Evolutionary conservation across 2,113 vertebrate species (phyloP).

Genomic region (Struthio camelus): DNA sequence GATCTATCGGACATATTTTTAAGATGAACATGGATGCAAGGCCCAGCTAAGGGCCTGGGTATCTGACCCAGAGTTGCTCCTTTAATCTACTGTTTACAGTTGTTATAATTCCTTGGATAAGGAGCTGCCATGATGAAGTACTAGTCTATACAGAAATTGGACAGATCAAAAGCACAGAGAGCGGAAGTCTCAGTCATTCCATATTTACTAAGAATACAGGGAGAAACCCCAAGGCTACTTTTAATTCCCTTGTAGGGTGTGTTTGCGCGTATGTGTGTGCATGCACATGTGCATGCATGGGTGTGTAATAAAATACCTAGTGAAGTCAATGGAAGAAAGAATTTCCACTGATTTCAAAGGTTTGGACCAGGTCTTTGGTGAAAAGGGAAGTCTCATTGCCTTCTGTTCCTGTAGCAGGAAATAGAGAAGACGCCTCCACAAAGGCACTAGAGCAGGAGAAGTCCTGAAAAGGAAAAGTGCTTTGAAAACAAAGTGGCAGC

Average conservation of each 20-base stretch:
- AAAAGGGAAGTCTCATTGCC: background rate
- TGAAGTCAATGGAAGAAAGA: background rate
- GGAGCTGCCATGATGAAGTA: background rate
- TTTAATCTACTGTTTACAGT: background rate
- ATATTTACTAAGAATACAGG: background rate
- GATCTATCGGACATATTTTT: background rate
- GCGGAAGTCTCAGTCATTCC: background rate
- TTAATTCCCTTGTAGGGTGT: background rate
- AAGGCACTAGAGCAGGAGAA: background rate
- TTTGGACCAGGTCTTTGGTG: background rate
- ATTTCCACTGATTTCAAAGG: background rate
- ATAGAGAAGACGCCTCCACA: background rate
- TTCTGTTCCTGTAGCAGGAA: background rate
- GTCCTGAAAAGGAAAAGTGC: background rate
- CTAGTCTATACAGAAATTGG: fast-evolving
- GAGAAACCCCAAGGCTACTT: background rate
- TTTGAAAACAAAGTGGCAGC: background rate
- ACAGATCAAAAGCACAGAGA: background rate
- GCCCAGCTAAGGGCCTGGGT: background rate
- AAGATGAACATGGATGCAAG: background rate
- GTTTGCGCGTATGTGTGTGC: background rate
- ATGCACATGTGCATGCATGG: background rate
- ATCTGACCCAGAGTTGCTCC: background rate
- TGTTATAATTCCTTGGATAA: background rate
- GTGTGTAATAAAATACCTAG: background rate